A percentile compares a stretch with the other conserved stretches of the same genome.
These are phyloP conservation scores for Laodelphax striatellus DNA, from an alignment of 1,140 invertebrate species.

Conservation along the genomic window DNA sequence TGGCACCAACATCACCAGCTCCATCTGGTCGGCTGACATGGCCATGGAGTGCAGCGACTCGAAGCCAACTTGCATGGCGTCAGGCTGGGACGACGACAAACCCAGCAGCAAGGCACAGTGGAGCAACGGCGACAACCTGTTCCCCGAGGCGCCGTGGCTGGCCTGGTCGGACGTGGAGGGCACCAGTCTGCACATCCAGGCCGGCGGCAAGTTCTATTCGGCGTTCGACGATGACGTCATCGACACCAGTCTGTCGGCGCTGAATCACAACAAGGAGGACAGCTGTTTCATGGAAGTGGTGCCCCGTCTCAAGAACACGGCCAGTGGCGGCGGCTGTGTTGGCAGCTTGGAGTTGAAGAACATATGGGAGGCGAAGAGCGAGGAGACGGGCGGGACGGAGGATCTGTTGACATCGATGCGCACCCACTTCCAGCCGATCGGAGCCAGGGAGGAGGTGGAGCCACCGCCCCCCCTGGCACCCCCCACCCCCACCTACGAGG, in stretches of 20 bases:
- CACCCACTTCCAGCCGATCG: constrained; percentile 66
- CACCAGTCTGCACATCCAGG: constrained; percentile 12
- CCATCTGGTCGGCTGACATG: constrained; percentile 31
- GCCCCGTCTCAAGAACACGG: constrained; percentile 21
- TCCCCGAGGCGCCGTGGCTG: background rate
- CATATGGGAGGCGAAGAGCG: constrained; percentile 22
- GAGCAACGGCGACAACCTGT: background rate
- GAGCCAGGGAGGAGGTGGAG: constrained; percentile 31
- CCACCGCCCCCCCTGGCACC: constrained; percentile 22
- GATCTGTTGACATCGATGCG: constrained; percentile 54
- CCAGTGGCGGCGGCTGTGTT: too few species aligned
- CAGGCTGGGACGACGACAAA: too few species aligned
- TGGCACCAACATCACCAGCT: constrained; percentile 34
- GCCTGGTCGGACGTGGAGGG: constrained; percentile 18
- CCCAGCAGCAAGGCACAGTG: background rate
- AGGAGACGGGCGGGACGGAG: constrained; percentile 44
- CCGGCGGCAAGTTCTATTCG: constrained; percentile 17
- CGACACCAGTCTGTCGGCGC: constrained; percentile 11
- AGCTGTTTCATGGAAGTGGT: constrained; percentile 44
- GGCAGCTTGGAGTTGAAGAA: too few species aligned
- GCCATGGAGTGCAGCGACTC: constrained; percentile 14
- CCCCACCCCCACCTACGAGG: constrained; percentile 33
- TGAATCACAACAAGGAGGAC: constrained; percentile 43
- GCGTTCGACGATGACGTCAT: constrained; percentile 7
- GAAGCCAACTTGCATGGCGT: too few species aligned